A percentile compares a stretch with the other conserved stretches of the same genome.
Evolutionary conservation across 1,140 invertebrate species (phyloP).

Genomic region (Brachionus koreanus): DNA sequence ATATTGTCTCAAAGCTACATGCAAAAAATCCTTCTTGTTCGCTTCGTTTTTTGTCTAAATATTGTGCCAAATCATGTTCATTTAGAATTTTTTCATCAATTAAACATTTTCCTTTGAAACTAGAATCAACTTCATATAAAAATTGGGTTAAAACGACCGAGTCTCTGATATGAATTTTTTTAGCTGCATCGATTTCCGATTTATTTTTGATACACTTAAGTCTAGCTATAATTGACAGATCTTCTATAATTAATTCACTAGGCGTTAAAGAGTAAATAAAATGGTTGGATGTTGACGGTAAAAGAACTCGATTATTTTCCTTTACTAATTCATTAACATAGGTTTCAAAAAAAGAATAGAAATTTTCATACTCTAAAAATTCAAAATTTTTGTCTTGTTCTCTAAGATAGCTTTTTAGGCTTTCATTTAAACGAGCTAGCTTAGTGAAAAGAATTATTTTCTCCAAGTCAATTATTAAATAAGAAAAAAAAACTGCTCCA

Average conservation of each 20-base stretch:
- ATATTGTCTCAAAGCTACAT: constrained; percentile 84
- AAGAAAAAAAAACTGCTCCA: constrained; percentile 94
- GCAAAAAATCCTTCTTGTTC: constrained; percentile 9
- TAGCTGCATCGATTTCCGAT: constrained; percentile 32
- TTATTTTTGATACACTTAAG: constrained; percentile 2
- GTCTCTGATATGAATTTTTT: constrained; percentile 17
- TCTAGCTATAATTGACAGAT: constrained; percentile 7
- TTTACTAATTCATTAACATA: background rate
- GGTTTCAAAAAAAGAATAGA: constrained; percentile 1
- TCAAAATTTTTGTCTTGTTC: constrained; percentile 1
- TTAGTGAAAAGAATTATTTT: constrained; percentile 58
- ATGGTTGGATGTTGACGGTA: constrained; percentile 11
- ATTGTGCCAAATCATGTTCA: constrained; percentile 6
- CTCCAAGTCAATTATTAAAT: constrained; percentile 70
- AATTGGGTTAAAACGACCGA: constrained; percentile 38
- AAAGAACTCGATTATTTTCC: background rate
- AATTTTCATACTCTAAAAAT: constrained; percentile 33
- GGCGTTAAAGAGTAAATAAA: constrained; percentile 19
- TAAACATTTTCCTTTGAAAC: background rate
- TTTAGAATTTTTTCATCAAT: background rate
- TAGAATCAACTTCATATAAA: background rate
- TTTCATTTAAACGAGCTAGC: background rate
- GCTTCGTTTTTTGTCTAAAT: constrained; percentile 10
- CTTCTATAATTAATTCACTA: background rate
- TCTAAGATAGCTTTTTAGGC: background rate